phyloP scores from a whole-genome alignment of 2,888 invertebrate species.

The Nomada hirtipes region DNA sequence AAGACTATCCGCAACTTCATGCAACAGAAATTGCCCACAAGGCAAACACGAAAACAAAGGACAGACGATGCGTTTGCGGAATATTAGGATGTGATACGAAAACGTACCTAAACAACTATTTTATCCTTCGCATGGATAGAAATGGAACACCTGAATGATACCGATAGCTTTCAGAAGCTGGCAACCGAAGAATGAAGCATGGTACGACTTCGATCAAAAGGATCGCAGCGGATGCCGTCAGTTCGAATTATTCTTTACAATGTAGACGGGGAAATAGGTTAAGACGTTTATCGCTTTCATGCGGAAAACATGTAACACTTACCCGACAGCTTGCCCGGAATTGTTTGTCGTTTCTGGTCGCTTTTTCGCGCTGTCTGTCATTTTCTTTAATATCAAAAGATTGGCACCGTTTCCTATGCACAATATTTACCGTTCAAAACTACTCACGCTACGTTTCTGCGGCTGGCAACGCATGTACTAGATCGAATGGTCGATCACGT shows the following conservation, averaged over 20 bases:
- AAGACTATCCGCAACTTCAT: not conserved
- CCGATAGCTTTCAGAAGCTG: not conserved
- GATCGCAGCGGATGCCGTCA: constrained; percentile 26
- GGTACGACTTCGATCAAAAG: not conserved
- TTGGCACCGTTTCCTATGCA: not conserved
- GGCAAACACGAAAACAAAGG: constrained; percentile 2
- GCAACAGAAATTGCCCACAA: not conserved
- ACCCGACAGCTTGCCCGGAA: constrained; percentile 34
- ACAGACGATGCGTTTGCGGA: not conserved
- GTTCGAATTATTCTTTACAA: constrained; percentile 43
- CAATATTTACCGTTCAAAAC: constrained; percentile 3
- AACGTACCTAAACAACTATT: not conserved
- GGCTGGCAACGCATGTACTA: constrained; percentile 7
- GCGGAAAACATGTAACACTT: constrained; percentile 20
- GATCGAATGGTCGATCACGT: constrained; percentile 29
- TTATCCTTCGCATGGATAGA: not conserved
- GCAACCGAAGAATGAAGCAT: not conserved
- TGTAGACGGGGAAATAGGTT: constrained; percentile 42
- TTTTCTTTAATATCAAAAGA: constrained; percentile 11
- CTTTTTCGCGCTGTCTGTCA: constrained; percentile 29
- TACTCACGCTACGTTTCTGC: not conserved
- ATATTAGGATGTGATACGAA: not conserved
- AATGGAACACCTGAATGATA: not conserved
- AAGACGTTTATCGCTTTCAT: constrained; percentile 44
- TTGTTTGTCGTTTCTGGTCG: not conserved